Conservation (phyloP, 2,797 vertebrate species). For the Bradypodion ventrale region DNA sequence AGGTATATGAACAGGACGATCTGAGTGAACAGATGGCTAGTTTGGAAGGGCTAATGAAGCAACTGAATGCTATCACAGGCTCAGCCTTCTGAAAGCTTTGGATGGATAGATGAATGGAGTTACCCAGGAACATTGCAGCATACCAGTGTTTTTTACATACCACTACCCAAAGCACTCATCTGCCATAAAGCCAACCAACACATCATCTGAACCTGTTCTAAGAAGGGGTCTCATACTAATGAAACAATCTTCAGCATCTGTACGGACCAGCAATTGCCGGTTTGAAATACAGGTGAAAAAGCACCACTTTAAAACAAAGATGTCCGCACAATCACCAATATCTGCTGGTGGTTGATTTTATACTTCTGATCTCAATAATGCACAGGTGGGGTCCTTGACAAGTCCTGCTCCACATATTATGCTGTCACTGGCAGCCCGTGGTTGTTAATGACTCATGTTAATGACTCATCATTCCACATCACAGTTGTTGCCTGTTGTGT, state of each 20-base stretch:
- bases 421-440: not conserved
- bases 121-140: constrained; percentile 66
- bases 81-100: constrained; percentile 87
- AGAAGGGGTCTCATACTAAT: not conserved
- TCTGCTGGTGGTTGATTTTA: constrained; percentile 42
- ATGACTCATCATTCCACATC: not conserved
- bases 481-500: not conserved
- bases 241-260: constrained; percentile 8
- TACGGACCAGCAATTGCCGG: constrained; percentile 26
- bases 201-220: not conserved
- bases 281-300: constrained; percentile 16
- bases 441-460: not conserved
- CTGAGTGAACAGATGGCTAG: constrained; percentile 98
- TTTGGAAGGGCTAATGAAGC: constrained; percentile 96
- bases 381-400: not conserved
- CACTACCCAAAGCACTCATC: constrained; percentile 39
- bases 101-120: constrained; percentile 37
- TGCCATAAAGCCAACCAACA: constrained; percentile 35
- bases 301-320: constrained; percentile 40
- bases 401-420: constrained; percentile 3
- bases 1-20: constrained; percentile 96
- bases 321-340: constrained; percentile 27
- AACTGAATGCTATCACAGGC: constrained; percentile 96
- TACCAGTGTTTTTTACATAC: constrained; percentile 64
- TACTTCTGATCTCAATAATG: constrained; percentile 25